Conservation (phyloP, 2,888 invertebrate genomes). For the Brachyptera risi region DNA sequence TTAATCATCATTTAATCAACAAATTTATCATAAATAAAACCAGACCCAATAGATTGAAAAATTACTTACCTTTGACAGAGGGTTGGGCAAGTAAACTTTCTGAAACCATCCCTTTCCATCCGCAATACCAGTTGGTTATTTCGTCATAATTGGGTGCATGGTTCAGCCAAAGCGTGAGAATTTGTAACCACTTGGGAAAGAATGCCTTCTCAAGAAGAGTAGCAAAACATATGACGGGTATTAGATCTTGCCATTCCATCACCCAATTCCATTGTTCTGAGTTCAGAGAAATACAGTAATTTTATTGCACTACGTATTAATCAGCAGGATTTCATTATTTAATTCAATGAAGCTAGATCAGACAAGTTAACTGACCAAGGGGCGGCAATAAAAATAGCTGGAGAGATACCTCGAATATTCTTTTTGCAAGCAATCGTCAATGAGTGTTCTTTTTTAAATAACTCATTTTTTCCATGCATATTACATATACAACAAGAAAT, state of each 20-base stretch:
- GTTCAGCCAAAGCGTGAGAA: slow-evolving; percentile 84
- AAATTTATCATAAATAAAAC: no score
- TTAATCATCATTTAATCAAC: no score
- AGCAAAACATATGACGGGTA: slow-evolving; percentile 73
- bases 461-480: no score
- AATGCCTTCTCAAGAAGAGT: slow-evolving; percentile 81
- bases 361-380: no score
- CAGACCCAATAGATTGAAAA: not conserved
- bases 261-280: slow-evolving; percentile 92
- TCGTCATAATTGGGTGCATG: slow-evolving; percentile 86
- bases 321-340: not conserved
- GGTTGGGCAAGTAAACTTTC: slow-evolving; percentile 51
- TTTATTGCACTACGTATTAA: not conserved
- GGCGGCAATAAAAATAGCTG: no score
- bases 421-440: no score
- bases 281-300: slow-evolving; percentile 32
- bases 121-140: slow-evolving; percentile 79
- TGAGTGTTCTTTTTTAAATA: no score
- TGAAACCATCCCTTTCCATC: slow-evolving; percentile 56
- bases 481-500: no score
- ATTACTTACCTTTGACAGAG: slow-evolving; percentile 49
- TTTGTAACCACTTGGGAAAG: slow-evolving; percentile 89
- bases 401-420: no score
- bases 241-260: slow-evolving; percentile 86
- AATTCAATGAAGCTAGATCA: no score